A percentile compares a stretch with the other conserved stretches of the same genome.
These are phyloP conservation scores for Sakesphorus luctuosus DNA, from an alignment of 2,113 vertebrate genomes.

Conservation along the genomic window DNA sequence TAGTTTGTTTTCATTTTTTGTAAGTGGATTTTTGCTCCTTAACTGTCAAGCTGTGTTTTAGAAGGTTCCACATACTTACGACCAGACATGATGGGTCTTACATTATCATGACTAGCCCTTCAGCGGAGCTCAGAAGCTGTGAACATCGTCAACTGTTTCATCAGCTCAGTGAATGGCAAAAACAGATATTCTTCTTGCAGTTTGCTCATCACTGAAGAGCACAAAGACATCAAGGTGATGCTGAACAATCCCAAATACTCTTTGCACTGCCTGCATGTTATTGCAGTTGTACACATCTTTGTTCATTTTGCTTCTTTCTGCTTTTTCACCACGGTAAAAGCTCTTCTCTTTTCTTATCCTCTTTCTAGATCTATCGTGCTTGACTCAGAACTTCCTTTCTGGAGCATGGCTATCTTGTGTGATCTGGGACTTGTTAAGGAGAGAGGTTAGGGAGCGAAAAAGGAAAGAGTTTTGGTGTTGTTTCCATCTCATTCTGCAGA, in stretches of 20 bases:
- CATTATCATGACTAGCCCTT: background rate
- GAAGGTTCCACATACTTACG: background rate
- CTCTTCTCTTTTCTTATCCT: background rate
- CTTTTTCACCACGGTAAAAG: background rate
- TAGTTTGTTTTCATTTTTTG: background rate
- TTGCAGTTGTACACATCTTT: background rate
- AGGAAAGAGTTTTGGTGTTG: background rate
- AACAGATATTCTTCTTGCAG: background rate
- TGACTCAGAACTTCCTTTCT: background rate
- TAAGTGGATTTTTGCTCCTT: background rate
- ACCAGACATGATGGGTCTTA: background rate
- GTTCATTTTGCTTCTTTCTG: background rate
- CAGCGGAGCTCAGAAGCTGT: background rate
- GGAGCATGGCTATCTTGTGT: background rate
- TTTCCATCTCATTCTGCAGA: background rate
- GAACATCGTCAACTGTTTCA: background rate
- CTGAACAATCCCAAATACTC: background rate
- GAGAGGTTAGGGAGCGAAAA: background rate
- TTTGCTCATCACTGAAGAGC: background rate
- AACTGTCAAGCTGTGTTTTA: background rate
- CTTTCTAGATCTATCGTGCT: background rate
- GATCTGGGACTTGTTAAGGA: background rate
- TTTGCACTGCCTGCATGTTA: background rate
- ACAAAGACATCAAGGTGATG: background rate
- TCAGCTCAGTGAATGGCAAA: background rate